phyloP scores from a whole-genome alignment of 2,888 invertebrate species.

The Micoletzkya japonica region DNA sequence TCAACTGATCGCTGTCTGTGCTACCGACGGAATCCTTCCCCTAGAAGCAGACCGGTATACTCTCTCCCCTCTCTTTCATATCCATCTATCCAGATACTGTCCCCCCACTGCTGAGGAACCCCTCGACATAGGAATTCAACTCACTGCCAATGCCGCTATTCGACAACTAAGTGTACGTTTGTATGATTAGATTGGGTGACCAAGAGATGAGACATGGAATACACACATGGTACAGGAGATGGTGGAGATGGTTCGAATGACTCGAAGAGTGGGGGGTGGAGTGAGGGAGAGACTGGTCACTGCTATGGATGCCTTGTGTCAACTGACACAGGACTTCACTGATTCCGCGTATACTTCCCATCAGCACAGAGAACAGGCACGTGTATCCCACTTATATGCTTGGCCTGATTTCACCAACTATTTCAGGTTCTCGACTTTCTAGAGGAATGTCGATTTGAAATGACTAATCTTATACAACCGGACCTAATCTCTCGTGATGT shows the following conservation, averaged over 20 bases:
- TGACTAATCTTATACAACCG: conserved; percentile 81
- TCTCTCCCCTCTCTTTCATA: background rate
- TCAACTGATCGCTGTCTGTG: conserved; percentile 94
- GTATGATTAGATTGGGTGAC: background rate
- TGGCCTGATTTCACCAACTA: background rate
- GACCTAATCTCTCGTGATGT: conserved; percentile 37
- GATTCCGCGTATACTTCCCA: conserved; percentile 98
- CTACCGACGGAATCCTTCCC: conserved; percentile 85
- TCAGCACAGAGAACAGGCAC: conserved; percentile 84
- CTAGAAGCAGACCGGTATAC: conserved; percentile 56
- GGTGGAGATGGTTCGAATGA: conserved; percentile 83
- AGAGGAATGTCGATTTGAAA: conserved; percentile 85
- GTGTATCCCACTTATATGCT: background rate
- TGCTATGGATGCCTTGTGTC: conserved; percentile 86
- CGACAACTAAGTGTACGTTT: conserved; percentile 75
- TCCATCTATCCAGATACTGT: conserved; percentile 6
- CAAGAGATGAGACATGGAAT: background rate
- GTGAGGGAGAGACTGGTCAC: conserved; percentile 79
- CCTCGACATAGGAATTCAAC: conserved; percentile 66
- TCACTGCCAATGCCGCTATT: conserved; percentile 77
- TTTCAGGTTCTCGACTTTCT: conserved; percentile 77
- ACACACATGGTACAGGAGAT: conserved; percentile 74
- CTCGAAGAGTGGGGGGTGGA: conserved; percentile 72
- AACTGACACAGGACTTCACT: conserved; percentile 75
- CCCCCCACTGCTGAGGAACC: conserved; percentile 53